Conservation (phyloP, 2,888 invertebrate species). For the Buathra laborator region DNA sequence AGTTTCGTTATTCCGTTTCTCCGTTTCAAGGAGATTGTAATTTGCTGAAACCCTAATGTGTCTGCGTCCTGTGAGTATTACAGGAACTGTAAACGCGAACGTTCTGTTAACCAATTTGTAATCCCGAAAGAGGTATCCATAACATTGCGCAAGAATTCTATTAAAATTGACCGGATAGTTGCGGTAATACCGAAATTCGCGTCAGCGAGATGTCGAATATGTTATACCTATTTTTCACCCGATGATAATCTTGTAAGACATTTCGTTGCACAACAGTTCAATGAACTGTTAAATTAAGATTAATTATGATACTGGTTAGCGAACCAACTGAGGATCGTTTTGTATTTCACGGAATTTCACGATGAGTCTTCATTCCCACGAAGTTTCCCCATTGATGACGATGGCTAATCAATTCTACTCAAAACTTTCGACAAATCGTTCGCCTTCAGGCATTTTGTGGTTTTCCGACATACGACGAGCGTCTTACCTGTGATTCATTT, state of each 20-base stretch:
- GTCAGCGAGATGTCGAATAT: background rate
- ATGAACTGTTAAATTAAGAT: background rate
- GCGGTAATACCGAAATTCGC: background rate
- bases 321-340: background rate
- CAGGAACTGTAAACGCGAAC: no score
- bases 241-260: background rate
- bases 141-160: no score
- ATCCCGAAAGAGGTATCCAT: no score
- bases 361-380: background rate
- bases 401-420: background rate
- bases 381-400: background rate
- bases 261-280: background rate
- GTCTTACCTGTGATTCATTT: no score
- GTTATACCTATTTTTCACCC: background rate
- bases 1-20: no score
- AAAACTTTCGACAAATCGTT: slow-evolving; percentile 1
- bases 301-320: background rate
- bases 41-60: no score
- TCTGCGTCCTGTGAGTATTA: no score
- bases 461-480: no score
- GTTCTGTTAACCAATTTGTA: no score
- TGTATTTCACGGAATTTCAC: background rate
- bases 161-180: background rate
- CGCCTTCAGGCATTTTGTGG: no score
- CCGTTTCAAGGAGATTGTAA: no score